These are phyloP conservation scores for Acrocephalus arundinaceus DNA, from an alignment of 2,113 vertebrate species.

Conservation along the genomic window DNA sequence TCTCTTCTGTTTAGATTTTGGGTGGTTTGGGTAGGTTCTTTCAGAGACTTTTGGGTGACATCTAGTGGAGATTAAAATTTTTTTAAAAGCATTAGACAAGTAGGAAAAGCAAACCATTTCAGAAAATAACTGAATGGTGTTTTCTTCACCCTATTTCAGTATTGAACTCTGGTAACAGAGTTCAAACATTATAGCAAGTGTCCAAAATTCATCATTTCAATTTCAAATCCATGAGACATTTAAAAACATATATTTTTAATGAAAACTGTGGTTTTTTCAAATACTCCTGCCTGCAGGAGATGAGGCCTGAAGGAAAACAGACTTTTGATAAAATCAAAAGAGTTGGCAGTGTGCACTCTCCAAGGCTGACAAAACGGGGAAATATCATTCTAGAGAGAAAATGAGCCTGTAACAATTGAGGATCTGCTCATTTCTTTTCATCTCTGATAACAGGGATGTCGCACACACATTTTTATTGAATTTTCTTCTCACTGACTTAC, in stretches of 20 bases:
- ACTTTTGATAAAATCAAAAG: not conserved
- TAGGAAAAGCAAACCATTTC: not conserved
- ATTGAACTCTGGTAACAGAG: not conserved
- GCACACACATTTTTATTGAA: not conserved
- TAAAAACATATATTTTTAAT: not conserved
- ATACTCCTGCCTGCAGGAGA: not conserved
- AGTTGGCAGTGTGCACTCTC: not conserved
- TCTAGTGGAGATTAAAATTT: slow-evolving; percentile 50
- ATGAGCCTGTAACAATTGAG: not conserved
- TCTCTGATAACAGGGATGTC: not conserved
- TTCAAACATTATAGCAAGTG: not conserved
- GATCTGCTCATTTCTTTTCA: not conserved
- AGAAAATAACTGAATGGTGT: not conserved
- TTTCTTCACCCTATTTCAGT: not conserved
- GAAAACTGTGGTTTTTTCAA: not conserved
- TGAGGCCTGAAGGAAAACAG: not conserved
- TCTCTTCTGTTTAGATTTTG: not conserved
- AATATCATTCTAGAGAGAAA: not conserved
- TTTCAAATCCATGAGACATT: not conserved
- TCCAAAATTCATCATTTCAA: not conserved
- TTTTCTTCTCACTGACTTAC: not conserved
- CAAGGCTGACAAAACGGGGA: not conserved
- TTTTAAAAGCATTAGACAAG: not conserved
- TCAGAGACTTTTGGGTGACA: slow-evolving; percentile 64
- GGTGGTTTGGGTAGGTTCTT: not conserved